Evolutionary conservation across 2,888 invertebrate species (phyloP), one percentile per base, ranked within the genome.

Genomic region (Helobdella robusta): DNA sequence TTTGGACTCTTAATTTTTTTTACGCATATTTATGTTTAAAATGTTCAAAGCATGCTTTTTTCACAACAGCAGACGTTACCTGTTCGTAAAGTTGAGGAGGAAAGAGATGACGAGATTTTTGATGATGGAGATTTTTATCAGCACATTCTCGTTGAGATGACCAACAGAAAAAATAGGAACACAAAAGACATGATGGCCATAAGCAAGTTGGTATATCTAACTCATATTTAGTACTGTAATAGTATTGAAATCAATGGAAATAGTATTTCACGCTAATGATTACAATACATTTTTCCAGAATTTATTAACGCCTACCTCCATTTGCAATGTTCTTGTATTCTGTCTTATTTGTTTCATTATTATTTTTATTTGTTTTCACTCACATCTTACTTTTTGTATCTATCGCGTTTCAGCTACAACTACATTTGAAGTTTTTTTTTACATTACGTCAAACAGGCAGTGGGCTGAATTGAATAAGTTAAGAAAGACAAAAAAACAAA

Each of bases 101-200:
- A 8, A 32, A 25, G 32, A 6, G 54, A 54, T 25, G 25, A 30
- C 11, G 54, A 54, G 54, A 32, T 54, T 28, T 54, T 54, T 25
- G 54, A 54, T 23, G 54, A 54, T 54, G 54, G 54, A 6, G 54
- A 54, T 23, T 54, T 54, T 23, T 54, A 54, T 32, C 54, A 54
- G 54, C 28, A 54, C 30, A 15, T 54, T 28, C 30, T 54, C 30
- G 32, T 54, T 28, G 54, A 54, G 23, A 54, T 30, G 54, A 54
- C 54, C 25, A 54, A 54, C 11, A 5, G 54, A 4, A 54, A n/a
- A 32, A 54, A 28, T 6, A 25, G 4, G 18, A 6, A 5, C 28
- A 25, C 54, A 28, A 54, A 5, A 18, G 54, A 54, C 54, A 54
- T 54, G 54, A 25, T 32, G n/a, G 8, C 32, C 30, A 54, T 54